Percentiles rank a stretch among this genome's conserved stretches.
Evolutionary conservation across 2,113 vertebrate genomes (phyloP).

Genomic region (Eulemur macaco): DNA sequence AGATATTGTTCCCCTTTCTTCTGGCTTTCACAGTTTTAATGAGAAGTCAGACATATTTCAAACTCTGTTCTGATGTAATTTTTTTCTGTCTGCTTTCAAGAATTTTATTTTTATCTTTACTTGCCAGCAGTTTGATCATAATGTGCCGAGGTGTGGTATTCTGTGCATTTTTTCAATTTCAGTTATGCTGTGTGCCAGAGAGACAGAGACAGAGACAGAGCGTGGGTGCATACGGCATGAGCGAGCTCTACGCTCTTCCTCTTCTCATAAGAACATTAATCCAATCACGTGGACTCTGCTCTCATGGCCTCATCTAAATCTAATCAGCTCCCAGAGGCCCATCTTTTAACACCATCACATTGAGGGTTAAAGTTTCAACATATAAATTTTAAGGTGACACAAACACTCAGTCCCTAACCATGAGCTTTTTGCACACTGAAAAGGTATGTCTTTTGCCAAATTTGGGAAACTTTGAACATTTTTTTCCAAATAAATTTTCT

Average conservation of each 20-base stretch:
- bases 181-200: background rate
- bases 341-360: background rate
- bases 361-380: background rate
- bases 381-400: background rate
- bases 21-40: background rate
- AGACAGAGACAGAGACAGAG: background rate
- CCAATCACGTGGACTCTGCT: background rate
- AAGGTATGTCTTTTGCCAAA: background rate
- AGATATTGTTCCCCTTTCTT: background rate
- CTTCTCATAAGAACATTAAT: background rate
- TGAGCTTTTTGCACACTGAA: background rate
- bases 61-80: background rate
- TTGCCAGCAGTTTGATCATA: background rate
- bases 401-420: background rate
- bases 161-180: background rate
- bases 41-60: background rate
- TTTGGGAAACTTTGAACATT: background rate
- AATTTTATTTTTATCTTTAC: background rate
- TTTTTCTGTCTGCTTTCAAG: background rate
- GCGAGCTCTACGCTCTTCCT: background rate
- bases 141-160: background rate
- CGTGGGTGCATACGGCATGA: background rate
- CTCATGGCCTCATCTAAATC: background rate
- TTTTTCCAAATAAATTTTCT: background rate
- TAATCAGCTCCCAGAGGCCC: background rate